Conservation (phyloP, 2,797 vertebrate genomes). For the Schizothorax lantsangensis region DNA sequence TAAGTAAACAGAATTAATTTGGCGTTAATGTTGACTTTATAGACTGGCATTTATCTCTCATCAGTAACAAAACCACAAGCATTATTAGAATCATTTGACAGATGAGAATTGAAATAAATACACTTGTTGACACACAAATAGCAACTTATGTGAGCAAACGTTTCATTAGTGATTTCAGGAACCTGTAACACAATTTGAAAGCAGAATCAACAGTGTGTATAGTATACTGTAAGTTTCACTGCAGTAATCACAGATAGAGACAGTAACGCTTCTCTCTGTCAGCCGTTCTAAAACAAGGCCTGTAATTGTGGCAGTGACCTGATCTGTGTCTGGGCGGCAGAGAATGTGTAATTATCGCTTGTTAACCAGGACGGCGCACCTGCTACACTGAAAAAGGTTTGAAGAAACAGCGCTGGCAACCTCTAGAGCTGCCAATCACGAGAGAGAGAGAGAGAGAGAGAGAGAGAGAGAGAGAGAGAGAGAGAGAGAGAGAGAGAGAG, state of each 20-base stretch:
- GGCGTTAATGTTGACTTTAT: not conserved
- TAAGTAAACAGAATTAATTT: not conserved
- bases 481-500: slow-evolving; percentile 48
- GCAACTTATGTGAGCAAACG: not conserved
- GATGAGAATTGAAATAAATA: not conserved
- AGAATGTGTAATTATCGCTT: slow-evolving; percentile 97
- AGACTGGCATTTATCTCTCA: not conserved
- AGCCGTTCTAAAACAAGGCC: slow-evolving; percentile 81
- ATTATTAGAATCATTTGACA: not conserved
- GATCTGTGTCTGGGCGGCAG: slow-evolving; percentile 91
- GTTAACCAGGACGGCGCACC: slow-evolving; percentile 94
- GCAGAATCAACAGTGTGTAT: not conserved
- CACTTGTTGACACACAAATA: not conserved
- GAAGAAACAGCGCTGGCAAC: slow-evolving; percentile 64
- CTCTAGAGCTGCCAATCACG: slow-evolving; percentile 76
- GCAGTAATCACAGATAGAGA: slow-evolving; percentile 17
- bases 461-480: slow-evolving; percentile 45
- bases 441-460: slow-evolving; percentile 26
- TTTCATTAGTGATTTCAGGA: not conserved
- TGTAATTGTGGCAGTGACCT: slow-evolving; percentile 97
- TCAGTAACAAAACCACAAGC: not conserved
- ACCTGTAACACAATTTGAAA: too few relatives aligned
- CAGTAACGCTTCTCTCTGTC: slow-evolving; percentile 12
- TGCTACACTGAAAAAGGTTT: slow-evolving; percentile 80
- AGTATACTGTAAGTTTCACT: not conserved